Evolutionary conservation across 2,113 vertebrate species (phyloP), one percentile per base, ranked within the genome.

Genomic region (Sapayoa aenigma): DNA sequence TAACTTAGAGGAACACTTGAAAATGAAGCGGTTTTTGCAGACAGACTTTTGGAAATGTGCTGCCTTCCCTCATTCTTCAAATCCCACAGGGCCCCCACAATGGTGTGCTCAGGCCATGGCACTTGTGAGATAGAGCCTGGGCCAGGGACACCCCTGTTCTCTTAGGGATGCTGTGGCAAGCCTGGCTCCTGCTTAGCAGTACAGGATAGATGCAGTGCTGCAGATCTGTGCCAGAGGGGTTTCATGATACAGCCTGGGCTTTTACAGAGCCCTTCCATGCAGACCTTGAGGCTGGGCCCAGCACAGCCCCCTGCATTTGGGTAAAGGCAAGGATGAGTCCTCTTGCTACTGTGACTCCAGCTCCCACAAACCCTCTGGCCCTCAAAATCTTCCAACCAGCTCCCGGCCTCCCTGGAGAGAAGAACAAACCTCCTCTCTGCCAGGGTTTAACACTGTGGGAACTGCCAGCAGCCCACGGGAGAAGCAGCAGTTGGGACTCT

Each of bases 11-110:
- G 37, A 21, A 35, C 19, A 2, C 30, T 81, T 58, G 73, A 63
- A 87, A 82, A 50, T 5, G 35, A 77, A 59, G 42, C 31, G 12
- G 0, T 60, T 66, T 58, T 33, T 83, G 50, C 59, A 77, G 60
- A 58, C 17, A 49, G 73, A 27, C 35, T 31, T 79, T 14, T n/a
- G 73, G 60, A 63, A 81, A 37, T 50, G 25, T 15, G 0, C 21
- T 73, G 16, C 1, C 14, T 8, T 3, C 5, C 7, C 24, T 14
- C 16, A 2, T 58, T 65, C 31, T 60, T 31, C 74, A 53, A 6
- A 60, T 66, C 6, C 59, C n/a, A 11, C 2, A 9, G 19, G 8
- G 35, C 7, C 1, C 3, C n/a, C n/a, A 5, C 0, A 20, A 47
- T 25, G 56, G 18, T 5, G 1, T 27, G 8, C 37, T 31, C 3